Evolutionary conservation across 2,797 vertebrate genomes (phyloP), one percentile per base, ranked within the genome.

Genomic region (Peromyscus attwateri): DNA sequence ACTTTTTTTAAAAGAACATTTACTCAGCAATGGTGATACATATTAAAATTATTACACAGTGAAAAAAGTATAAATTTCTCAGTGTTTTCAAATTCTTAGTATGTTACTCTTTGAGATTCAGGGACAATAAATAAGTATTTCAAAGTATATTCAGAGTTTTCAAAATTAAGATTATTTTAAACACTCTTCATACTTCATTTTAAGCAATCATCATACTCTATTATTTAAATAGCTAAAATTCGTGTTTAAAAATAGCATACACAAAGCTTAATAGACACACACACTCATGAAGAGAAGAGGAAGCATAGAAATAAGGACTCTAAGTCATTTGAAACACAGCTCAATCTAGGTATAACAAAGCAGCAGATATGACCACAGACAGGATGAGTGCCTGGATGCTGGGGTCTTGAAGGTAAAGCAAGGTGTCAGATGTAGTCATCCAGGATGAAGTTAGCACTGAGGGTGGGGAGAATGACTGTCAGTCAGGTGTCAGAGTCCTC

Each of bases 361-460:
- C 68, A 16, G 40, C 76, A 43, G 55, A 37, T 64, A 80, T 91
- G 71, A 27, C 31, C 37, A 17, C 2, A 57, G 31, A 77, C 21
- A 34, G 10, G 17, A 17, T 64, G 43, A 6, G 31, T 29, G 21
- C 46, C 77, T 89, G 71, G 40, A 29, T 21, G 2, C 57, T 62
- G 13, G 14, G 70, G 29, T 88, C 46, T 64, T 19, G 37, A 96
- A 94, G 76, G 76, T 71, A 88, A 93, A 40, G 77, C 43, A 90
- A 31, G n/a, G 8, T 90, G 55, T 79, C 81, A 76, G 6, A 80
- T 19, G 62, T 55, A 96, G 95, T 96, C 91, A 95, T 21, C 64
- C 64, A 70, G 49, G 64, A 76, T 89, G 85, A 91, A 25, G 17
- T 96, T 89, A 97, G 27, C 46, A 43, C 49, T n/a, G 21, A 94